phyloP scores from a whole-genome alignment of 1,140 invertebrate genomes.

The Periplaneta americana region DNA sequence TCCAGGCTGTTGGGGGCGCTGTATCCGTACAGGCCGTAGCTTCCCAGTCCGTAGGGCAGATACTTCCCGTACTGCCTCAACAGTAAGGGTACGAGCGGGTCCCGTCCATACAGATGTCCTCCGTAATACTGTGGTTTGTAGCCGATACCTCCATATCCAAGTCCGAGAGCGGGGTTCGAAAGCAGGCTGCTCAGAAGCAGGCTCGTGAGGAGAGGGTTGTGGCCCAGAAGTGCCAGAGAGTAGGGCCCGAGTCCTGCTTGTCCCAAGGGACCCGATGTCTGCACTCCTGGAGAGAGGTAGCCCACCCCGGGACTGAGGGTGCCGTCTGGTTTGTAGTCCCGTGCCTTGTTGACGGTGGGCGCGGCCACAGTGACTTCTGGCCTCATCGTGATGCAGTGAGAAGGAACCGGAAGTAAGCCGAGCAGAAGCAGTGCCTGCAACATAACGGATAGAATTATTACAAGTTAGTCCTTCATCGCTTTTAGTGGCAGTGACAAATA shows the following conservation, averaged over 20 bases:
- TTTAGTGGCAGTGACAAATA: no score
- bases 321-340: neutral
- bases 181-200: neutral
- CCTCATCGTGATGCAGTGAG: neutral
- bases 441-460: no score
- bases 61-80: neutral
- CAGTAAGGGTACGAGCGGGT: neutral
- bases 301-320: neutral
- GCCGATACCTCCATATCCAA: neutral
- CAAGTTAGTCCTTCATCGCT: no score
- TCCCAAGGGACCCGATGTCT: neutral
- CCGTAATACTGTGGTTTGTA: neutral
- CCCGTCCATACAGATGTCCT: neutral
- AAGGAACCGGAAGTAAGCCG: neutral
- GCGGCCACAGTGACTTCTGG: neutral
- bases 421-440: neutral
- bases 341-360: neutral
- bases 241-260: neutral
- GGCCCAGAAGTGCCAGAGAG: neutral
- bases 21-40: neutral
- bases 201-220: neutral
- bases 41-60: conserved; percentile 1
- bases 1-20: neutral
- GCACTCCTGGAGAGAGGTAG: neutral
- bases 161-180: neutral